A percentile compares a stretch with the other conserved stretches of the same genome.
Conservation (phyloP, 37 sponge, comb jelly and placozoan genomes). For the Eunapius fragilis region DNA sequence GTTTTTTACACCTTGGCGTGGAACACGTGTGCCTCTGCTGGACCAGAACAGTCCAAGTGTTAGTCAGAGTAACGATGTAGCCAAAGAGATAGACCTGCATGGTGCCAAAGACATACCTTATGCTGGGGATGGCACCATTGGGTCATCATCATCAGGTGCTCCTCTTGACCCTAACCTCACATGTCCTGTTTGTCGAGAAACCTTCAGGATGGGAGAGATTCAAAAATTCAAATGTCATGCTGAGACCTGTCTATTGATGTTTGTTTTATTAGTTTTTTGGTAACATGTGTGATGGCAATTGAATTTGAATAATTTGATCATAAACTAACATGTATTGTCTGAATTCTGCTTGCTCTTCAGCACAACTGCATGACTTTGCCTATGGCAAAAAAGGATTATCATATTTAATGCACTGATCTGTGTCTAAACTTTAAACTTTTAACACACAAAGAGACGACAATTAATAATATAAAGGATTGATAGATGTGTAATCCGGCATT, state of each 20-base stretch:
- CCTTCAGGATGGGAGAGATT: constrained; percentile 47
- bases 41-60: background rate
- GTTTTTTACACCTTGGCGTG: background rate
- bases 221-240: constrained; percentile 31
- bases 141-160: background rate
- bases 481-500: too few species aligned
- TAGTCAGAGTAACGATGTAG: background rate
- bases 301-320: too few species aligned
- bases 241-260: background rate
- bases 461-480: too few species aligned
- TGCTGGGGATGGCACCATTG: background rate
- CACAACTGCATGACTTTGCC: too few species aligned
- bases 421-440: too few species aligned
- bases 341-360: too few species aligned
- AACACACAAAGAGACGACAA: too few species aligned
- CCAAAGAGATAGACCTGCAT: background rate
- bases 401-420: too few species aligned
- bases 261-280: too few species aligned
- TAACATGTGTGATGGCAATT: too few species aligned
- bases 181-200: constrained; percentile 32
- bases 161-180: constrained; percentile 49
- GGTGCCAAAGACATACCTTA: background rate
- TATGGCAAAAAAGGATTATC: too few species aligned
- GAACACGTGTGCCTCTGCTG: background rate
- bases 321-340: too few species aligned